Conservation (phyloP, 2,888 invertebrate genomes). For the Eristalinus sepulchralis region DNA sequence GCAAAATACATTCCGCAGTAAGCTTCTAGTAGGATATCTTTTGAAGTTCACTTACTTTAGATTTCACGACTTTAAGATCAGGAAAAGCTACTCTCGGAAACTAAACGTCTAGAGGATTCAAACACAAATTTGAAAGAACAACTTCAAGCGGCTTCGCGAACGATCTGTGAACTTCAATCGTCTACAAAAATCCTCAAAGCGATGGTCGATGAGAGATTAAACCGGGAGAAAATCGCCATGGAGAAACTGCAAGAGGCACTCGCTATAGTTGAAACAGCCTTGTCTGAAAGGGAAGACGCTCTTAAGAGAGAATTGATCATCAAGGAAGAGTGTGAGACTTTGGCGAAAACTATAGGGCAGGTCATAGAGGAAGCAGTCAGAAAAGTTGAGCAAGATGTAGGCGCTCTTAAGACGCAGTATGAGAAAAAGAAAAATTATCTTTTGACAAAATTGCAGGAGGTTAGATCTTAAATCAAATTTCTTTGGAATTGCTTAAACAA, state of each 20-base stretch:
- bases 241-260: constrained; percentile 84
- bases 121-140: constrained; percentile 76
- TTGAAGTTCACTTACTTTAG: no score
- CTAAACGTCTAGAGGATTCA: constrained; percentile 73
- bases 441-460: constrained; percentile 81
- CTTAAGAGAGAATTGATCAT: constrained; percentile 81
- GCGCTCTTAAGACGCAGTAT: constrained; percentile 83
- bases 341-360: constrained; percentile 82
- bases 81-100: constrained; percentile 62
- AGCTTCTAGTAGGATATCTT: neutral
- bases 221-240: constrained; percentile 82
- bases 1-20: constrained; percentile 73
- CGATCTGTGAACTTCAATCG: constrained; percentile 79
- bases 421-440: constrained; percentile 83
- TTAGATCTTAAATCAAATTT: constrained; percentile 37
- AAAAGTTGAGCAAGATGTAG: constrained; percentile 84
- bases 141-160: constrained; percentile 72
- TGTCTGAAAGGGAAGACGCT: constrained; percentile 83
- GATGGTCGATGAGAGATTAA: constrained; percentile 79
- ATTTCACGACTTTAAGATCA: constrained; percentile 63
- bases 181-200: constrained; percentile 79
- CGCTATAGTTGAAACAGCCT: constrained; percentile 82
- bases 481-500: no score
- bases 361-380: constrained; percentile 83
- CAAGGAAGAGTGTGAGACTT: constrained; percentile 82